Conservation (phyloP, 2,888 invertebrate species). For the Kryphioiulus occultus region DNA sequence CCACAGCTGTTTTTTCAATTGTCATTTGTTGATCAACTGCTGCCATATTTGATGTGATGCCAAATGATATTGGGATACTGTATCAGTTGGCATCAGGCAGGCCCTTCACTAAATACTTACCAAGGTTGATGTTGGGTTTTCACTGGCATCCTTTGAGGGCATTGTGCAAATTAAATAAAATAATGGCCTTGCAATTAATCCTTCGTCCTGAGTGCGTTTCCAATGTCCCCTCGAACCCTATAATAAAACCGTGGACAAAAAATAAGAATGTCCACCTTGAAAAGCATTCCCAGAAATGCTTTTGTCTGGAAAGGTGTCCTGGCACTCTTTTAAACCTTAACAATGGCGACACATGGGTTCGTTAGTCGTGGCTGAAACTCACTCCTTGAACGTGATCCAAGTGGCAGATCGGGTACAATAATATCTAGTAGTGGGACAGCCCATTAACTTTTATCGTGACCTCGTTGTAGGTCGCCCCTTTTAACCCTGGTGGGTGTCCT, state of each 20-base stretch:
- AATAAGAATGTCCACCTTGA: slow-evolving; percentile 28
- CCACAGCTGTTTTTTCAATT: too few species aligned
- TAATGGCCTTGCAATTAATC: slow-evolving; percentile 36
- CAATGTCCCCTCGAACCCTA: slow-evolving; percentile 28
- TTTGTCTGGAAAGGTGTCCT: slow-evolving; percentile 6
- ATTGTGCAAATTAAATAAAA: slow-evolving; percentile 3
- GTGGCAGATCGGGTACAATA: slow-evolving; percentile 35
- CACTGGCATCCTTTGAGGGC: neutral
- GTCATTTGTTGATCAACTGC: neutral
- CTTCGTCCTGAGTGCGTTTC: slow-evolving; percentile 25
- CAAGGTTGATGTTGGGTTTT: slow-evolving; percentile 30
- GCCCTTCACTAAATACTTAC: neutral
- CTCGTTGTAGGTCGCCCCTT: slow-evolving; percentile 36
- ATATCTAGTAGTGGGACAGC: slow-evolving; percentile 39
- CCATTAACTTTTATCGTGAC: slow-evolving; percentile 16
- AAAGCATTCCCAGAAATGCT: neutral
- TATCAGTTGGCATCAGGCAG: neutral
- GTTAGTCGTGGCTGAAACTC: neutral
- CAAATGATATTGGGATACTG: neutral
- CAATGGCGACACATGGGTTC: slow-evolving; percentile 40
- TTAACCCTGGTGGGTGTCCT: slow-evolving; percentile 39
- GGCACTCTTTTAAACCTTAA: neutral
- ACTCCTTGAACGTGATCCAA: neutral
- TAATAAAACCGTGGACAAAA: neutral
- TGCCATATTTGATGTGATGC: neutral